phyloP scores from a whole-genome alignment of 1,140 invertebrate genomes.

The Ips typographus region DNA sequence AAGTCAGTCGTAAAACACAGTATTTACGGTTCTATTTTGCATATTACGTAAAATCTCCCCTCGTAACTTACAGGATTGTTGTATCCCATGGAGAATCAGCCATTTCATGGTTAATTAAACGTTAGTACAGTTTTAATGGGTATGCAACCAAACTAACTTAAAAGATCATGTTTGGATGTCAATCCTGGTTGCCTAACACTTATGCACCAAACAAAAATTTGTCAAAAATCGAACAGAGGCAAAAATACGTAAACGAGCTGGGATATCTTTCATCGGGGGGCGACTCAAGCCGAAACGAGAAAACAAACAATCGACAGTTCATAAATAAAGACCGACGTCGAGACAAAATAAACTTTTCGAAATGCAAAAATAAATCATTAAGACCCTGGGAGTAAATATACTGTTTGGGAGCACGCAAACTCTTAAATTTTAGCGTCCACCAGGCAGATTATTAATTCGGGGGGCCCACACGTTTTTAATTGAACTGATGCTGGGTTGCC shows the following conservation, averaged over 20 bases:
- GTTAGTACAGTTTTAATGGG: no score
- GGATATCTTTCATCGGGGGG: slow-evolving; percentile 5
- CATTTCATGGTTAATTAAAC: no score
- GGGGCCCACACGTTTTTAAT: no score
- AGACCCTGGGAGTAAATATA: slow-evolving; percentile 16
- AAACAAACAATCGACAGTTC: slow-evolving; percentile 11
- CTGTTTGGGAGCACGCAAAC: background rate
- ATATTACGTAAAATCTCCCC: slow-evolving; percentile 8
- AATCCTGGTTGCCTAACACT: no score
- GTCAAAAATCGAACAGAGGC: no score
- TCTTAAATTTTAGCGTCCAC: background rate
- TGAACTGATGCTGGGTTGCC: no score
- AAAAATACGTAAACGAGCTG: background rate
- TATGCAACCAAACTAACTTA: no score
- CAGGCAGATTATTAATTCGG: no score
- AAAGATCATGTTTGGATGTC: no score
- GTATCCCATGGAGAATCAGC: background rate
- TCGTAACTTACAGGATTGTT: slow-evolving; percentile 11
- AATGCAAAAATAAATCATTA: slow-evolving; percentile 32
- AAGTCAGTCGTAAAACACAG: slow-evolving; percentile 11
- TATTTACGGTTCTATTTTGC: slow-evolving; percentile 11
- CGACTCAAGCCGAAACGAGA: background rate
- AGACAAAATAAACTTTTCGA: slow-evolving; percentile 26
- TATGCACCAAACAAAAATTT: no score
- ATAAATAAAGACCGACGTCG: slow-evolving; percentile 6